Base-by-base conservation (phyloP, 2,888 invertebrate genomes). In the Heliconius ismenius region DNA sequence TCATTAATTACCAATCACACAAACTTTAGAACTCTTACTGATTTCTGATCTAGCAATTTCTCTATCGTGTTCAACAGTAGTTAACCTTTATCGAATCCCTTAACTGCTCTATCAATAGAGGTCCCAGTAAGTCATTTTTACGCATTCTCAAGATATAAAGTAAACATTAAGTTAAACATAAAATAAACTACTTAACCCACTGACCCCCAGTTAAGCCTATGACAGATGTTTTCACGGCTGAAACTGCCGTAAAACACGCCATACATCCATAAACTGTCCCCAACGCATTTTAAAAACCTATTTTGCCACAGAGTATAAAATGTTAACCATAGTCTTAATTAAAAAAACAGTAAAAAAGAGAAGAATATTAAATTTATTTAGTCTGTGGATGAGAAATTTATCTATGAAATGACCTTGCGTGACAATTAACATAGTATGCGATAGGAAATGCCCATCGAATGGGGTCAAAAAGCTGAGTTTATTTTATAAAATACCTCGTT, bases 221-320 rank as follows among this genome's bases (percentile, higher is more conserved):
- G 91, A 92, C 91, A 91, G 90, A 92, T 91, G 90, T 88, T 88
- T 89, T 86, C 84, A 86, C 86, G 84, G 87, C 86, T 83, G 84
- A 87, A 89, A 92, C 85, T 81, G 84, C 86, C 77, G 76, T 79
- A 79, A 78, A 84, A 84, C 91, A 90, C 89, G 90, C 90, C 77
- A 88, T 84, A 82, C 79, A 65, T 81, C 82, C 87, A 88, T 89
- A 88, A 90, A 89, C 89, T 86, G 83, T 84, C 81, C 81, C 82
- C 81, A 82, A 83, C 81, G 83, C 84, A 73, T 68, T 78, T 80
- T 78, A 79, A 81, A 79, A 78, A 75, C 76, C 78, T 73, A 78
- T 74, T 78, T 54, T 26, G 36, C 67, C 80, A 81, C 75, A 81
- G 82, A 69, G 36, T 75, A 78, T 26, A 64, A 70, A 78, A 18